These are phyloP conservation scores for Galaxias olidus DNA, from an alignment of 2,797 vertebrate genomes.

Conservation along the genomic window DNA sequence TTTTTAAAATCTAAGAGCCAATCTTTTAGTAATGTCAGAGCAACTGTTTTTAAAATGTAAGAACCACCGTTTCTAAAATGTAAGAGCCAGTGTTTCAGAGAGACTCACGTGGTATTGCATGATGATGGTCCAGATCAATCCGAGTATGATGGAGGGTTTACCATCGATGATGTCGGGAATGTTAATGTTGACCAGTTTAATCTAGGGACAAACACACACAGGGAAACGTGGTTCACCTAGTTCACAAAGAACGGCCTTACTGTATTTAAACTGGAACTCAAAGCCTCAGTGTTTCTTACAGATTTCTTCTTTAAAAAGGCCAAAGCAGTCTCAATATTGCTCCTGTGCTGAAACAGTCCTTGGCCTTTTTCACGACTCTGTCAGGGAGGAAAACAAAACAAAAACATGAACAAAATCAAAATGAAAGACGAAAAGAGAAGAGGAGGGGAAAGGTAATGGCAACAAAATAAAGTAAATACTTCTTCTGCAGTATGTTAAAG, in stretches of 20 bases:
- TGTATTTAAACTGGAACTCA: background rate
- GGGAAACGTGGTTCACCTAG: background rate
- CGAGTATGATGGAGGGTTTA: constrained; percentile 94
- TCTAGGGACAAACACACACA: constrained; percentile 65
- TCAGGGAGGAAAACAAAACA: constrained; percentile 20
- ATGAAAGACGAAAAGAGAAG: background rate
- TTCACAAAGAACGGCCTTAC: background rate
- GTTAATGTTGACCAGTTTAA: constrained; percentile 97
- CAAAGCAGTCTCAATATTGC: constrained; percentile 90
- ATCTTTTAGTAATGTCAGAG: too few relatives aligned
- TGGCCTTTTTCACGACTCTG: constrained; percentile 88
- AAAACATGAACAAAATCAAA: constrained; percentile 12
- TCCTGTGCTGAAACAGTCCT: constrained; percentile 87
- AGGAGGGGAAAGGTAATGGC: too few relatives aligned
- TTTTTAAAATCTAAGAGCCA: too few relatives aligned
- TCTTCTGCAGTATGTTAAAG: too few relatives aligned
- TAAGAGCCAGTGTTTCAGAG: background rate
- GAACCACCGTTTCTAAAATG: background rate
- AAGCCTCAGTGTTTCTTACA: constrained; percentile 69
- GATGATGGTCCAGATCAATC: constrained; percentile 95
- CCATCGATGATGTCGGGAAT: constrained; percentile 93
- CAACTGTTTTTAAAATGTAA: too few relatives aligned
- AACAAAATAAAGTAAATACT: too few relatives aligned
- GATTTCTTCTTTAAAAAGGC: constrained; percentile 87
- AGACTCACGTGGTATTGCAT: constrained; percentile 93